Percentiles rank a stretch among this genome's conserved stretches.
phyloP scores from a whole-genome alignment of 2,888 invertebrate species.

The Hymenopus coronatus region DNA sequence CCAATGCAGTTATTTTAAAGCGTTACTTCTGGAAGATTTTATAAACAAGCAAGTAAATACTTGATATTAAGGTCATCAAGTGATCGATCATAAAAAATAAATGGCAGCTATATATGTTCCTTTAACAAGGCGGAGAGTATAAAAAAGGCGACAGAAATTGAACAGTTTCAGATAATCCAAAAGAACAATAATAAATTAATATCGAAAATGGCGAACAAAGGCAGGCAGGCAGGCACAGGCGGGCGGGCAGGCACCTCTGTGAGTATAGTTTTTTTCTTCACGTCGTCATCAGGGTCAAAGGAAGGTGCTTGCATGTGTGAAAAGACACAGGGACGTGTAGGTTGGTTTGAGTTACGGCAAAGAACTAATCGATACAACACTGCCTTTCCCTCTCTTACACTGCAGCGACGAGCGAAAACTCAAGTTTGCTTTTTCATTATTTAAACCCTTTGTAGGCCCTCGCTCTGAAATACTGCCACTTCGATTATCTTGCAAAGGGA shows the following conservation, averaged over 20 bases:
- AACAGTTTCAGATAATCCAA: too few relatives aligned
- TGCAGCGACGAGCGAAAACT: background rate
- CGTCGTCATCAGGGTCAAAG: background rate
- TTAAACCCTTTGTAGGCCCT: slow-evolving; percentile 1
- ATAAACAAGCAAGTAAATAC: too few relatives aligned
- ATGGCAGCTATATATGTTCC: too few relatives aligned
- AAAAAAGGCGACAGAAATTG: too few relatives aligned
- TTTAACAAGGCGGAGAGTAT: too few relatives aligned
- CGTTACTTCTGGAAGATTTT: too few relatives aligned
- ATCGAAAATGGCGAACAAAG: background rate
- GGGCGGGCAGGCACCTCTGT: background rate
- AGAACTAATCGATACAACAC: slow-evolving; percentile 7
- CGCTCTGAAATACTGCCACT: background rate
- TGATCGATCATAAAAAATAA: too few relatives aligned
- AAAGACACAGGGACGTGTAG: background rate
- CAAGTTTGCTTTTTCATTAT: slow-evolving; percentile 14
- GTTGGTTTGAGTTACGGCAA: background rate
- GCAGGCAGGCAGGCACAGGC: too few relatives aligned
- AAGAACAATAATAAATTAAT: background rate
- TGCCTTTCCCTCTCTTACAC: background rate
- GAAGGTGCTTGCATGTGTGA: background rate
- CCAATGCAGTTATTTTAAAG: too few relatives aligned
- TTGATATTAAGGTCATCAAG: too few relatives aligned
- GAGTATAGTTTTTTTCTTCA: background rate
- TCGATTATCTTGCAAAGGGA: background rate